Evolutionary conservation across 1,140 invertebrate genomes (phyloP).

Genomic region (Hermatobates lingyangjiaoensis): DNA sequence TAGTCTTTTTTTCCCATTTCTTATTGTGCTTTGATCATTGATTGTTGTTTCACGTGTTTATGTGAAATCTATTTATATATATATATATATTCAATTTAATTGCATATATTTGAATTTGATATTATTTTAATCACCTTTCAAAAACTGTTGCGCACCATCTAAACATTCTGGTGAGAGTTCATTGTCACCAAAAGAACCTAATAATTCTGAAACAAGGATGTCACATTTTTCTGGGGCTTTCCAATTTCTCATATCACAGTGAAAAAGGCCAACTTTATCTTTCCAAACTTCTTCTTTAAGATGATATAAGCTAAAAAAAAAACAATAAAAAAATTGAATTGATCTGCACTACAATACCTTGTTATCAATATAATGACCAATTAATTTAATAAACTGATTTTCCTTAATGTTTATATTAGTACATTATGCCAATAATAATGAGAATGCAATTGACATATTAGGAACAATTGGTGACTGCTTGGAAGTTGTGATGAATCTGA

Average conservation of each 20-base stretch:
- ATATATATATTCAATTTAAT: too few relatives aligned
- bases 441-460: not conserved
- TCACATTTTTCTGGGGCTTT: constrained; percentile 66
- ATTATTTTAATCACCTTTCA: constrained; percentile 44
- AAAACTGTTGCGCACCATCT: constrained; percentile 76
- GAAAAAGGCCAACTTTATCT: constrained; percentile 51
- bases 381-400: not conserved
- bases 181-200: constrained; percentile 97
- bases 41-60: too few relatives aligned
- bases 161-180: constrained; percentile 97
- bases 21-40: too few relatives aligned
- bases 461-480: too few relatives aligned
- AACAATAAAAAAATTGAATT: too few relatives aligned
- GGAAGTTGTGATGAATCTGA: too few relatives aligned
- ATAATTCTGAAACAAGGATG: constrained; percentile 87
- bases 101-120: too few relatives aligned
- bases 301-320: constrained; percentile 37
- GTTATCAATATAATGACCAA: not conserved
- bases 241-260: constrained; percentile 83
- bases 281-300: constrained; percentile 67
- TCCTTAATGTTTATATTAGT: too few relatives aligned
- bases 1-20: too few relatives aligned
- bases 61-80: too few relatives aligned
- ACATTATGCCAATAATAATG: too few relatives aligned
- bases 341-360: constrained; percentile 5